phyloP scores from a whole-genome alignment of 2,797 vertebrate species.

The Brachyalestes nurse region DNA sequence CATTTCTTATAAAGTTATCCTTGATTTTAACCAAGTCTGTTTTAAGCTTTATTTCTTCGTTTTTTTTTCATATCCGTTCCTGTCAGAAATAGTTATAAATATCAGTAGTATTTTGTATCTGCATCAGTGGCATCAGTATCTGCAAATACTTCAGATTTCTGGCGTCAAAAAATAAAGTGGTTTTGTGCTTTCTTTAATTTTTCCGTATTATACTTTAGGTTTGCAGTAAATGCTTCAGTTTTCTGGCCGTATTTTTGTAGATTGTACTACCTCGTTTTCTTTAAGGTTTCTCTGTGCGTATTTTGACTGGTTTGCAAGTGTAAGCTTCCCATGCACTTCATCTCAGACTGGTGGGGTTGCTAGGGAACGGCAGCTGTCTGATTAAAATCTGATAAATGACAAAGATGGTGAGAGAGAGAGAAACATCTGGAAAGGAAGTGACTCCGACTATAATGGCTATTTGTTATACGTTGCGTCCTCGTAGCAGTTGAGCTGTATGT shows the following conservation, averaged over 20 bases:
- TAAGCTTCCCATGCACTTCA: neutral
- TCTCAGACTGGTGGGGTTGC: slow-evolving; percentile 28
- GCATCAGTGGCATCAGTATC: neutral
- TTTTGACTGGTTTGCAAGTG: neutral
- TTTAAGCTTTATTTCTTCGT: neutral
- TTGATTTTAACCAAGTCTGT: neutral
- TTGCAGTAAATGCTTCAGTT: neutral
- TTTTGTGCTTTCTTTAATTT: neutral
- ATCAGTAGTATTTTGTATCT: neutral
- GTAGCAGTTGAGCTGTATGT: neutral
- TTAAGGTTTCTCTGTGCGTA: neutral
- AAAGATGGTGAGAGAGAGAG: slow-evolving; percentile 32
- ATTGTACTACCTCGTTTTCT: neutral
- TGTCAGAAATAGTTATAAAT: neutral
- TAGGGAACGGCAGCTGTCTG: slow-evolving; percentile 38
- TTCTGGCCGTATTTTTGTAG: neutral
- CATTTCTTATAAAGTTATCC: too few relatives aligned
- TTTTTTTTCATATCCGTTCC: too few relatives aligned
- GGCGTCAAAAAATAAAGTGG: too few relatives aligned
- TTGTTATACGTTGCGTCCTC: slow-evolving; percentile 29
- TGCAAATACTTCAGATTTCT: neutral
- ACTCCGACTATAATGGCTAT: slow-evolving; percentile 28
- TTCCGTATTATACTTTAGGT: neutral
- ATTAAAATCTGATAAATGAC: slow-evolving; percentile 52
- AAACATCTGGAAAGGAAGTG: slow-evolving; percentile 41